Evolutionary conservation across 2,888 invertebrate species (phyloP).

Genomic region (Drosophila longiperda): DNA sequence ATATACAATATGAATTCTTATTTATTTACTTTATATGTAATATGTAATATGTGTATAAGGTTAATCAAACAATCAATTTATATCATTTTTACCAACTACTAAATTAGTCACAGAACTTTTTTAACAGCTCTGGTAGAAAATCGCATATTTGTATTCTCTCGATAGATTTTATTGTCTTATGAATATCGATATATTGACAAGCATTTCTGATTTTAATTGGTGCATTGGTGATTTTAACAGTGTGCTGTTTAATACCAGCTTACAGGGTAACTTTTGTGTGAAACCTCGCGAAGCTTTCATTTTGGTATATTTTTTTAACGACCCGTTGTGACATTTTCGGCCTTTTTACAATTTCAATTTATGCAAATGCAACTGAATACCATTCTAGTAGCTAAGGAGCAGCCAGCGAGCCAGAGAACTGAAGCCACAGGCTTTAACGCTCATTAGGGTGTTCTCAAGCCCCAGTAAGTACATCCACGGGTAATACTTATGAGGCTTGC

Average conservation of each 20-base stretch:
- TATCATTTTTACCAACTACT: too few relatives aligned
- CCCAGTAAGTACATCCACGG: constrained; percentile 10
- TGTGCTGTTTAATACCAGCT: neutral
- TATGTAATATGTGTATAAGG: too few relatives aligned
- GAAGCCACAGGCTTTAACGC: constrained; percentile 66
- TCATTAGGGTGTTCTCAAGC: constrained; percentile 57
- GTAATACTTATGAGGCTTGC: neutral
- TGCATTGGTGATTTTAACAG: neutral
- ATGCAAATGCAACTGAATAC: constrained; percentile 71
- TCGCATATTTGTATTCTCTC: neutral
- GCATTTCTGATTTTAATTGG: too few relatives aligned
- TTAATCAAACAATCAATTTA: neutral
- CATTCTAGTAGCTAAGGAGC: constrained; percentile 10
- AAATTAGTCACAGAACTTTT: neutral
- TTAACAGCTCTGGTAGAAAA: neutral
- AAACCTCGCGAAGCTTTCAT: neutral
- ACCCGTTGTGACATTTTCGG: constrained; percentile 33
- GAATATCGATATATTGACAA: neutral
- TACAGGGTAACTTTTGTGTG: neutral
- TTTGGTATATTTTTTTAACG: constrained; percentile 4
- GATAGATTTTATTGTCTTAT: neutral
- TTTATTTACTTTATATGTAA: too few relatives aligned
- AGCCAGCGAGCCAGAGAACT: neutral
- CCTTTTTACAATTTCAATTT: constrained; percentile 61
- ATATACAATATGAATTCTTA: neutral